A percentile compares a stretch with the other conserved stretches of the same genome.
phyloP scores from a whole-genome alignment of 2,113 vertebrate genomes.

The Cercopithecus mona region DNA sequence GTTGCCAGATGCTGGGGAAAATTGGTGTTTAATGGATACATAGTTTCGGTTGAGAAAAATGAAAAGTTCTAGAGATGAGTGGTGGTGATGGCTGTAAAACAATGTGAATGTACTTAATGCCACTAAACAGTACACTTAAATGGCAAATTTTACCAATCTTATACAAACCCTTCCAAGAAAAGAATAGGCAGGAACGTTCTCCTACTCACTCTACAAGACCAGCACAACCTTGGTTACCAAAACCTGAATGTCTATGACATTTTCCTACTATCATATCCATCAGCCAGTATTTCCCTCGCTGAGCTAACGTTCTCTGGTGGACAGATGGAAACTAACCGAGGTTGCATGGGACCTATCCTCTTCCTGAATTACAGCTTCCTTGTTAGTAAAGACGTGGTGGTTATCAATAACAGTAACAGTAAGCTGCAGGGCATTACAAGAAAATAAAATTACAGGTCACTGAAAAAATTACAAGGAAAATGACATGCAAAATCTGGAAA shows the following conservation, averaged over 20 bases:
- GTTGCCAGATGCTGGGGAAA: background rate
- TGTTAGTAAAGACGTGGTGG: slow-evolving; percentile 81
- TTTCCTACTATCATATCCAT: slow-evolving; percentile 64
- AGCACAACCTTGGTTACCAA: background rate
- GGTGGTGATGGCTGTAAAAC: background rate
- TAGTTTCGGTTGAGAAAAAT: background rate
- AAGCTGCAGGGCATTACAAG: slow-evolving; percentile 1
- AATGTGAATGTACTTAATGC: background rate
- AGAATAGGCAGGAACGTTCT: background rate
- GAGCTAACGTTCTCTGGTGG: slow-evolving; percentile 76
- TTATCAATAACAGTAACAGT: slow-evolving; percentile 83
- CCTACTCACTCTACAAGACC: background rate
- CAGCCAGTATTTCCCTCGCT: slow-evolving; percentile 77
- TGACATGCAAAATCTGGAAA: background rate
- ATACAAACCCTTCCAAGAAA: background rate
- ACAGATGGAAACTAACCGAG: slow-evolving; percentile 84
- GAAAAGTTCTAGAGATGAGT: background rate
- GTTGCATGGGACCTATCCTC: slow-evolving; percentile 85
- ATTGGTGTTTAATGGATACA: background rate
- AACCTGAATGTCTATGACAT: slow-evolving; percentile 6
- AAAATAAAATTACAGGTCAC: background rate
- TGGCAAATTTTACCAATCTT: background rate
- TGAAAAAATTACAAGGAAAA: background rate
- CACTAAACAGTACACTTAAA: background rate
- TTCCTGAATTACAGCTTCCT: slow-evolving; percentile 84